phyloP scores from a whole-genome alignment of 2,113 vertebrate genomes.

The Seriola rivoliana region DNA sequence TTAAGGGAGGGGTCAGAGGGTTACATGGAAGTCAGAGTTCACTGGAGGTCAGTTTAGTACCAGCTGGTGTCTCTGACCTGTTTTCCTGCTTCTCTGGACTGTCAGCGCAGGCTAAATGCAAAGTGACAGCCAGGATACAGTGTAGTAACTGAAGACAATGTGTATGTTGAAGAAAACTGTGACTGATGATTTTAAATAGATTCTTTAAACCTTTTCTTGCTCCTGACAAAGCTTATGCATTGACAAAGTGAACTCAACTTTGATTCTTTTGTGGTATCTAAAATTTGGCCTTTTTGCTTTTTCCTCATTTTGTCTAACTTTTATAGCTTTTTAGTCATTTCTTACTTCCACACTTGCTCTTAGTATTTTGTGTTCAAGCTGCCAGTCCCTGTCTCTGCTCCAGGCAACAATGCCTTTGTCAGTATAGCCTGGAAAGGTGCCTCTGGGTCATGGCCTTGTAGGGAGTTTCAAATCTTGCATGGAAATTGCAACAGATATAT shows the following conservation, averaged over 20 bases:
- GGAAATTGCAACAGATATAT: constrained; percentile 49
- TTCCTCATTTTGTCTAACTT: too few species aligned
- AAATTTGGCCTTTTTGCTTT: neutral
- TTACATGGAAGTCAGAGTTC: constrained; percentile 35
- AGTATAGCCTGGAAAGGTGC: constrained; percentile 28
- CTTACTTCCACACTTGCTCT: neutral
- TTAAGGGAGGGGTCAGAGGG: constrained; percentile 6
- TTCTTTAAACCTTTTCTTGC: neutral
- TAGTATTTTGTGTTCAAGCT: neutral
- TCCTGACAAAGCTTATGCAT: neutral
- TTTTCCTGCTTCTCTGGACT: neutral
- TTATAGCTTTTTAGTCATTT: neutral
- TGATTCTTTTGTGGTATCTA: neutral
- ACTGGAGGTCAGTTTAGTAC: constrained; percentile 12
- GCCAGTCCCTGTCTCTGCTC: neutral
- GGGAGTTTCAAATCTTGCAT: constrained; percentile 51
- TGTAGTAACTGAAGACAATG: neutral
- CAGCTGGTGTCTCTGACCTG: constrained; percentile 17
- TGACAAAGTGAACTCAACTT: neutral
- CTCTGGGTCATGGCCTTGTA: constrained; percentile 40
- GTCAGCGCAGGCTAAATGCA: neutral
- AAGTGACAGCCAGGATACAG: neutral
- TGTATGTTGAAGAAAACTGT: neutral
- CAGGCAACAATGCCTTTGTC: constrained; percentile 17
- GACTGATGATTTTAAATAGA: neutral